A percentile compares a stretch with the other conserved stretches of the same genome.
phyloP scores from a whole-genome alignment of 2,113 vertebrate genomes.

The Gobio gobio region DNA sequence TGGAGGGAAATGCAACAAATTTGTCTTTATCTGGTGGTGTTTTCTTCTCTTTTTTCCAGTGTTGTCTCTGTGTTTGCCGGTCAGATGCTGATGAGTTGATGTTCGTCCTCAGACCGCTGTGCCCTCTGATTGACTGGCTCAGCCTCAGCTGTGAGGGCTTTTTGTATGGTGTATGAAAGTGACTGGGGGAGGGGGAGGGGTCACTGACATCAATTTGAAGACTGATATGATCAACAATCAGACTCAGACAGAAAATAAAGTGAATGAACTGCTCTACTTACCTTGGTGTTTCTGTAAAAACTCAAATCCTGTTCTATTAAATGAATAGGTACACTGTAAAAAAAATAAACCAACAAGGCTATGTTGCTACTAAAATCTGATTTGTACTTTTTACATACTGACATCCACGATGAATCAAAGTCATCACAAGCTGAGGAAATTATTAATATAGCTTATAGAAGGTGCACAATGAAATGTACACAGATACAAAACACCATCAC shows the following conservation, averaged over 20 bases:
- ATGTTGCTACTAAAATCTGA: too few species aligned
- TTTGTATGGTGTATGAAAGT: neutral
- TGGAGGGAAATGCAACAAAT: neutral
- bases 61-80: neutral
- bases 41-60: neutral
- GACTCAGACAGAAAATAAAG: neutral
- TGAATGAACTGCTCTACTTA: neutral
- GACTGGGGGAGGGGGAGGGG: neutral
- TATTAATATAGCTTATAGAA: too few species aligned
- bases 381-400: too few species aligned
- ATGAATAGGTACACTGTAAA: neutral
- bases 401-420: too few species aligned
- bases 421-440: too few species aligned
- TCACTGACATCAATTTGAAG: constrained; percentile 7
- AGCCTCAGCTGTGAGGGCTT: neutral
- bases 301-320: neutral
- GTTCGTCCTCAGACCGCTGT: neutral
- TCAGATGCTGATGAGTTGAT: too few species aligned
- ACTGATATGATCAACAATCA: neutral
- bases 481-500: too few species aligned
- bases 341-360: too few species aligned
- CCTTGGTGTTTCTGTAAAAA: neutral
- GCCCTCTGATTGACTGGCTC: neutral
- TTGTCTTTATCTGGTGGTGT: neutral
- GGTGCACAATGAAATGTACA: too few species aligned